Base-by-base conservation (phyloP, 2,888 invertebrate species). In the Tetragonula carbonaria region DNA sequence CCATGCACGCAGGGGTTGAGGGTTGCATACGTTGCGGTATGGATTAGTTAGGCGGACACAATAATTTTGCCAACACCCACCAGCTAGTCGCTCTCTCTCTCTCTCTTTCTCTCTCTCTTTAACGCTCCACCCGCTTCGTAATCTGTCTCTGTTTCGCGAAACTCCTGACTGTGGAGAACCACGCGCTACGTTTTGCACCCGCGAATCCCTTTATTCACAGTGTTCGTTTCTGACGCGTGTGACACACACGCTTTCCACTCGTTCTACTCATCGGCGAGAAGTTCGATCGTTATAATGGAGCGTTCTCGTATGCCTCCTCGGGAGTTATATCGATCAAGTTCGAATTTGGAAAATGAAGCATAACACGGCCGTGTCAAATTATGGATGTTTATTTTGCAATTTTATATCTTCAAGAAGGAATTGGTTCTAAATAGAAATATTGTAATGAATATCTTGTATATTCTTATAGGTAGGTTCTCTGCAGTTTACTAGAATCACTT, bases 21-120 rank as follows among this genome's bases (percentile, higher is more conserved):
- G 92, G 92, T 91, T 90, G 92, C 92, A 91, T 91, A 90, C 92
- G 91, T 92, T 92, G 93, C 92, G 92, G 93, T 93, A 93, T 93
- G 93, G 93, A 93, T 93, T 93, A 93, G 93, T 92, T 92, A 92
- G 93, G 91, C 91, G 92, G 92, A 91, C 92, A 92, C 93, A 93
- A 93, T 93, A 92, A 93, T 93, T 93, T 92, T 90, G 86, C 91
- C 89, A 87, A 90, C 90, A 90, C 85, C 88, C 90, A 86, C 88
- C 84, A 85, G 82, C 88, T 33, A 84, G 80, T 23, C 23, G 23
- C 23, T 23, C 23, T 23, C 23, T 23, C 23, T 23, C 23, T 23
- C 23, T 86, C 80, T 73, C 72, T 55, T 78, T 45, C 45, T 45
- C 8, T 8, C 45, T 45, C 8, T 6, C 13, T 4, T 23, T 62